These are phyloP conservation scores for Dinocampus coccinellae DNA, from an alignment of 2,888 invertebrate genomes.

Conservation along the genomic window DNA sequence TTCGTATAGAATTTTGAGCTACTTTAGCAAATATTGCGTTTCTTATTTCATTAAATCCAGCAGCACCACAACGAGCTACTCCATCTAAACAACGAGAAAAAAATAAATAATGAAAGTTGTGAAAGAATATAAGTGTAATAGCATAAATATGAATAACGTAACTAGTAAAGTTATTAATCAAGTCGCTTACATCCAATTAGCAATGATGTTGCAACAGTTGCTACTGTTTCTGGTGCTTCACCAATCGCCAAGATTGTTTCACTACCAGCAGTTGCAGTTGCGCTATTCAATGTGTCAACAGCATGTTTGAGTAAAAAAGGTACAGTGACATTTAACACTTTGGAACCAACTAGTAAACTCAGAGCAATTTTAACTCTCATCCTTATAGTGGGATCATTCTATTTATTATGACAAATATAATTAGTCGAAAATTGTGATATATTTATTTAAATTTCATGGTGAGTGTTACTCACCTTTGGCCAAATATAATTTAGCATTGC, in stretches of 20 bases:
- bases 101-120: background rate
- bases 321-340: slow-evolving; percentile 90
- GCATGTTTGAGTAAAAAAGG: slow-evolving; percentile 97
- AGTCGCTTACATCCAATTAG: slow-evolving; percentile 86
- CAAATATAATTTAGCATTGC: slow-evolving; percentile 94
- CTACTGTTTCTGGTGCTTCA: slow-evolving; percentile 83
- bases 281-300: slow-evolving; percentile 86
- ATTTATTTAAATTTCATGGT: background rate
- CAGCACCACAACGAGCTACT: slow-evolving; percentile 88
- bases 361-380: slow-evolving; percentile 88
- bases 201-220: slow-evolving; percentile 83
- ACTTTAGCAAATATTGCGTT: slow-evolving; percentile 99
- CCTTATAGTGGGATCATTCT: slow-evolving; percentile 82
- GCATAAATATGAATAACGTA: too few relatives aligned
- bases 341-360: slow-evolving; percentile 83
- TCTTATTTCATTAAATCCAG: slow-evolving; percentile 94
- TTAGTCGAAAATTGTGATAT: background rate
- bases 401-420: background rate
- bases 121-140: too few relatives aligned
- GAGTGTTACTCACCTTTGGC: slow-evolving; percentile 90
- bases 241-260: slow-evolving; percentile 79
- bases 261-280: slow-evolving; percentile 69
- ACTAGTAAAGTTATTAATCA: slow-evolving; percentile 31
- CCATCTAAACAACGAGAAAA: slow-evolving; percentile 79
- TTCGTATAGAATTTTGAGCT: slow-evolving; percentile 95